Percentiles rank a stretch among this genome's conserved stretches.
phyloP scores from a whole-genome alignment of 2,888 invertebrate species.

The Cheilosia impressa region DNA sequence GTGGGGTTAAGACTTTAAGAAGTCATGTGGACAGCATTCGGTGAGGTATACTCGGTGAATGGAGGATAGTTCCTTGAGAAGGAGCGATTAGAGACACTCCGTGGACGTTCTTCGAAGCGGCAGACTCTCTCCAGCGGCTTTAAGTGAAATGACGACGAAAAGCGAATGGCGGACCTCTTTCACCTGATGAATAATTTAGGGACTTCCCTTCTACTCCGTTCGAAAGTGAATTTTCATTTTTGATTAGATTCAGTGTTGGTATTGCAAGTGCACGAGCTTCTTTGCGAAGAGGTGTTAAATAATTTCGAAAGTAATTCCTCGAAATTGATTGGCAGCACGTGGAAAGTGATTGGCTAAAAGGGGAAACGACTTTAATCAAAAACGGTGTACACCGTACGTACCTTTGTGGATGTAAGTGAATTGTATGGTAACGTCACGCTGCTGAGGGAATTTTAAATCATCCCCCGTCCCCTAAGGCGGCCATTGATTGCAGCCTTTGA shows the following conservation, averaged over 20 bases:
- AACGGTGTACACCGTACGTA: too few relatives aligned
- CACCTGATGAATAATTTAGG: constrained; percentile 58
- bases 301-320: constrained; percentile 25
- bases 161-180: constrained; percentile 26
- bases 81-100: constrained; percentile 18
- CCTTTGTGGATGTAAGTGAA: constrained; percentile 5
- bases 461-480: neutral
- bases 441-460: constrained; percentile 27
- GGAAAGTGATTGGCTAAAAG: constrained; percentile 8
- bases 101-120: constrained; percentile 1
- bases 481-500: neutral
- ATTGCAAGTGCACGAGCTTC: constrained; percentile 19
- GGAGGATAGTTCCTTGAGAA: neutral
- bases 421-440: constrained; percentile 6
- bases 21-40: constrained; percentile 28
- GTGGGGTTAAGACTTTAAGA: constrained; percentile 4
- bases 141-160: constrained; percentile 43
- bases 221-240: constrained; percentile 55
- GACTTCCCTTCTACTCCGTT: neutral
- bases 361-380: neutral
- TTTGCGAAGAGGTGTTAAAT: constrained; percentile 20
- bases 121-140: constrained; percentile 1
- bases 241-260: constrained; percentile 38
- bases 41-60: constrained; percentile 11
- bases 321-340: constrained; percentile 33